A percentile compares a stretch with the other conserved stretches of the same genome.
These are phyloP conservation scores for Hapalemur alaotrensis DNA, from an alignment of 2,797 vertebrate species.

Conservation along the genomic window DNA sequence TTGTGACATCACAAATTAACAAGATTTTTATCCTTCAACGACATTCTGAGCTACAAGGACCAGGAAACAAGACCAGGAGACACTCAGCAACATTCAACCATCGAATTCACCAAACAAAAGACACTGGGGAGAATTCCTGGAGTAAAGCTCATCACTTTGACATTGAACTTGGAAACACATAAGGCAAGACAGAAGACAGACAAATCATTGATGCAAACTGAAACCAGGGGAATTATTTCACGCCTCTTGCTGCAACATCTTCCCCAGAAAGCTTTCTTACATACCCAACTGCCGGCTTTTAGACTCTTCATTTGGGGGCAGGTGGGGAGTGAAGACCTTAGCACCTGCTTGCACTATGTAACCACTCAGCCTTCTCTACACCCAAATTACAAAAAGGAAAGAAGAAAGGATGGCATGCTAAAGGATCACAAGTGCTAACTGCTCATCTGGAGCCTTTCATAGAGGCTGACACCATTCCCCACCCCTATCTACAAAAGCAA, in stretches of 20 bases:
- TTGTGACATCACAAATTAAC: slow-evolving; percentile 86
- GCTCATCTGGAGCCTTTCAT: neutral
- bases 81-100: slow-evolving; percentile 84
- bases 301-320: slow-evolving; percentile 32
- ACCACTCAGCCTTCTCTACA: slow-evolving; percentile 63
- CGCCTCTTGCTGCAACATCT: slow-evolving; percentile 62
- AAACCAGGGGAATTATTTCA: slow-evolving; percentile 76
- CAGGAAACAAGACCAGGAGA: slow-evolving; percentile 82
- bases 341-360: slow-evolving; percentile 47
- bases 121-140: slow-evolving; percentile 83
- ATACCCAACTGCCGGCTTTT: slow-evolving; percentile 17
- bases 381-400: slow-evolving; percentile 61
- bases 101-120: slow-evolving; percentile 85
- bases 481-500: slow-evolving; percentile 42
- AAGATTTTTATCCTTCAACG: slow-evolving; percentile 82
- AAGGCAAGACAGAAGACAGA: slow-evolving; percentile 85
- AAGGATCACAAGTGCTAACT: slow-evolving; percentile 58
- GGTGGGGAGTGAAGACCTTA: neutral
- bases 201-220: slow-evolving; percentile 78
- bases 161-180: slow-evolving; percentile 85
- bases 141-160: slow-evolving; percentile 83
- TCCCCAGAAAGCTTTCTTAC: slow-evolving; percentile 64
- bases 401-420: slow-evolving; percentile 27
- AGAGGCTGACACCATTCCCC: neutral
- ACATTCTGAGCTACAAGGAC: slow-evolving; percentile 83